Conservation (phyloP, 2,888 invertebrate species). For the Lymantria dispar region DNA sequence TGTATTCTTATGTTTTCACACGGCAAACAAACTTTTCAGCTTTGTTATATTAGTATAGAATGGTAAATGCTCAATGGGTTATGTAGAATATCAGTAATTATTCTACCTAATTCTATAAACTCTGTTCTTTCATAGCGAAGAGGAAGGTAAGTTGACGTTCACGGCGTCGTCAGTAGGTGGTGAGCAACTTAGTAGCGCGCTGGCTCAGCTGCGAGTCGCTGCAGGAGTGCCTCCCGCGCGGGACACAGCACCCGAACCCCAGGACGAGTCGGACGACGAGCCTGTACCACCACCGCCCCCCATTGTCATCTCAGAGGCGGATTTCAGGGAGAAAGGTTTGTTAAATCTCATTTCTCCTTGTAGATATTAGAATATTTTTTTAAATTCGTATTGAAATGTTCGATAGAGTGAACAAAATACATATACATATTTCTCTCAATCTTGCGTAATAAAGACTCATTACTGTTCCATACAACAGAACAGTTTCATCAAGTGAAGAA, state of each 20-base stretch:
- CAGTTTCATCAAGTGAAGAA: too few species aligned
- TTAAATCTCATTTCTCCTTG: background rate
- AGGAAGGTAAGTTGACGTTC: slow-evolving; percentile 45
- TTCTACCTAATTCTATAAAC: background rate
- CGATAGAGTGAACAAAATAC: too few species aligned
- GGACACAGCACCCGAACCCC: slow-evolving; percentile 21
- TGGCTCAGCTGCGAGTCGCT: slow-evolving; percentile 33
- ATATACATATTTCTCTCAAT: too few species aligned
- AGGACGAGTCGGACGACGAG: slow-evolving; percentile 49
- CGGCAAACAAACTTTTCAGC: too few species aligned
- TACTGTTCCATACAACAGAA: too few species aligned
- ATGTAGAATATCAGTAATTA: too few species aligned
- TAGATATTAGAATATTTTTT: too few species aligned
- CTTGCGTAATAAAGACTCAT: too few species aligned
- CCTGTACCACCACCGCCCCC: slow-evolving; percentile 53
- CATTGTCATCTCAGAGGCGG: slow-evolving; percentile 71
- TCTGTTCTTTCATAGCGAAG: slow-evolving; percentile 33
- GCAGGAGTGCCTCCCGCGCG: slow-evolving; percentile 10
- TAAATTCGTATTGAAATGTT: too few species aligned
- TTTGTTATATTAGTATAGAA: too few species aligned
- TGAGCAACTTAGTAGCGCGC: slow-evolving; percentile 44
- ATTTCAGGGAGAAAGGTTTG: slow-evolving; percentile 72
- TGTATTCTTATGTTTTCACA: too few species aligned
- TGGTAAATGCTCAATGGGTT: too few species aligned
- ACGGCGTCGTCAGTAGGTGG: slow-evolving; percentile 47